These are phyloP conservation scores for Burhinus bistriatus DNA, from an alignment of 2,113 vertebrate genomes.

Conservation along the genomic window DNA sequence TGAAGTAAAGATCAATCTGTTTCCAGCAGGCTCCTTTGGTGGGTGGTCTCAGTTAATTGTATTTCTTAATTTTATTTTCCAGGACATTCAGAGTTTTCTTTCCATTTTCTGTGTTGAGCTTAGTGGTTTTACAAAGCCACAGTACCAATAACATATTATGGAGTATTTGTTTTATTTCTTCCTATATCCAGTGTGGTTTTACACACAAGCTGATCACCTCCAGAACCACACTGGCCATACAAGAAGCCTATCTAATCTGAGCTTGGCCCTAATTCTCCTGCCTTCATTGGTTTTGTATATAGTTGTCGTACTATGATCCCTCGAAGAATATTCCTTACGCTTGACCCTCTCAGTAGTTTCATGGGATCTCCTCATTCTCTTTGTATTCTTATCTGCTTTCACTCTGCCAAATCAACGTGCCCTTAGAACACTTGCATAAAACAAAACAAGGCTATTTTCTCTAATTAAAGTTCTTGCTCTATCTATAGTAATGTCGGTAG, in stretches of 20 bases:
- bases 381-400: constrained; percentile 28
- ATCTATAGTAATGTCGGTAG: background rate
- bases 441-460: constrained; percentile 34
- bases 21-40: constrained; percentile 55
- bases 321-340: constrained; percentile 25
- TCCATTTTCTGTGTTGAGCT: constrained; percentile 1
- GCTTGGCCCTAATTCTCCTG: background rate
- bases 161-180: constrained; percentile 40
- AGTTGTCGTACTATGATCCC: background rate
- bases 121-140: background rate
- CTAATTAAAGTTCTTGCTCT: constrained; percentile 4
- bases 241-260: background rate
- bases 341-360: constrained; percentile 20
- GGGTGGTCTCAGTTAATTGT: constrained; percentile 58
- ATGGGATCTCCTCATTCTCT: constrained; percentile 15
- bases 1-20: constrained; percentile 42
- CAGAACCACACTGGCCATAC: constrained; percentile 21
- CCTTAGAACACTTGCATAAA: constrained; percentile 34
- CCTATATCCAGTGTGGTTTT: background rate
- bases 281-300: constrained; percentile 34
- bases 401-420: constrained; percentile 21
- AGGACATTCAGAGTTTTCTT: constrained; percentile 41
- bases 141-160: background rate
- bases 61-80: constrained; percentile 55
- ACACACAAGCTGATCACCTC: background rate